Evolutionary conservation across 2,797 vertebrate species (phyloP).

Genomic region (Danio choprae): DNA sequence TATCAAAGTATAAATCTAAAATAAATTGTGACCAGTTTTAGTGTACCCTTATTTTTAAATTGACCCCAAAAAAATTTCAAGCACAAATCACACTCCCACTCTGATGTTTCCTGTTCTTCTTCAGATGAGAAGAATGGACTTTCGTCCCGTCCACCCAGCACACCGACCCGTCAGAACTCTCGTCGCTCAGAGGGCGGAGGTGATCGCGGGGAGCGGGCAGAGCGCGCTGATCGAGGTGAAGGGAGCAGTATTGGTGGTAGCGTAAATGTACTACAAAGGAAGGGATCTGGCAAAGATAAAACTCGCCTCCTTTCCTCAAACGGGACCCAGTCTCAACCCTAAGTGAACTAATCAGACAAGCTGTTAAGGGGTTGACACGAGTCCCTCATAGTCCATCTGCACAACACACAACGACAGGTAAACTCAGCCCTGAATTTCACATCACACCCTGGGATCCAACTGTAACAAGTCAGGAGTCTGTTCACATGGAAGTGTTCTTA

Average conservation of each 20-base stretch:
- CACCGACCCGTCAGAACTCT: slow-evolving; percentile 85
- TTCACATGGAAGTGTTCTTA: slow-evolving; percentile 40
- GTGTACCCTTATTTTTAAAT: background rate
- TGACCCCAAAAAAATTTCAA: background rate
- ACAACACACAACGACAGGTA: slow-evolving; percentile 42
- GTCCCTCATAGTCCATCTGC: slow-evolving; percentile 34
- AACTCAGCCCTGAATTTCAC: slow-evolving; percentile 27
- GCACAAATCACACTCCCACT: background rate
- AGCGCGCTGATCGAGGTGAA: slow-evolving; percentile 57
- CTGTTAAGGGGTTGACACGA: slow-evolving; percentile 7
- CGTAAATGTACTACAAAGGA: slow-evolving; percentile 75
- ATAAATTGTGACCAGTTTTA: background rate
- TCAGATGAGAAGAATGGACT: slow-evolving; percentile 91
- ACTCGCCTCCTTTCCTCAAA: slow-evolving; percentile 88
- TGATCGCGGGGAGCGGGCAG: slow-evolving; percentile 71
- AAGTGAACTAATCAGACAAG: slow-evolving; percentile 69
- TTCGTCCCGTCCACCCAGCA: slow-evolving; percentile 77
- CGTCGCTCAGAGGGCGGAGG: slow-evolving; percentile 84
- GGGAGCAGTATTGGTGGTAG: slow-evolving; percentile 62
- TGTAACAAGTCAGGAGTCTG: slow-evolving; percentile 25
- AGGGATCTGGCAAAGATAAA: slow-evolving; percentile 88
- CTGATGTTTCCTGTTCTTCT: slow-evolving; percentile 11
- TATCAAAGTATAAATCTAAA: background rate
- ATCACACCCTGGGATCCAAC: slow-evolving; percentile 37
- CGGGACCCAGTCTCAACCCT: slow-evolving; percentile 87